phyloP scores from a whole-genome alignment of 2,888 invertebrate species.

The Taphrorychus bicolor region DNA sequence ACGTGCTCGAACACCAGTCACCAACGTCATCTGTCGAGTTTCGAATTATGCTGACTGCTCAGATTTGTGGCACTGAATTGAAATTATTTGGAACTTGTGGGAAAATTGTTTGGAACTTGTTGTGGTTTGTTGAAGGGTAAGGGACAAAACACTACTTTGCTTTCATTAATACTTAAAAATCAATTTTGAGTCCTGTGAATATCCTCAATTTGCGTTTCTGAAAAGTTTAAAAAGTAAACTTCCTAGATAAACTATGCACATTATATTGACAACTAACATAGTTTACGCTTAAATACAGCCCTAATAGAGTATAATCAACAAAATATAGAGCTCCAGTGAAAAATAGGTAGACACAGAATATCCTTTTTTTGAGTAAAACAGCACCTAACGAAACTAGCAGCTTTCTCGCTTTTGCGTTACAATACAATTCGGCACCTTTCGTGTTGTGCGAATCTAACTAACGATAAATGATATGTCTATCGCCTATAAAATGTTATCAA shows the following conservation, averaged over 20 bases:
- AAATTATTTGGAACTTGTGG: no score
- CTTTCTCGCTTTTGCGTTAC: background rate
- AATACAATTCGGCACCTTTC: constrained; percentile 3
- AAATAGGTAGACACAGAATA: background rate
- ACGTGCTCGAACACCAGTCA: no score
- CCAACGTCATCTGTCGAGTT: no score
- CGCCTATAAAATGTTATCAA: background rate
- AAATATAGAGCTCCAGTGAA: constrained; percentile 1
- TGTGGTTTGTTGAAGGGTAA: no score
- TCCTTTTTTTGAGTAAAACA: background rate
- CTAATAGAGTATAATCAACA: background rate
- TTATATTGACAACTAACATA: constrained; percentile 1
- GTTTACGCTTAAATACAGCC: background rate
- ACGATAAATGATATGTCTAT: constrained; percentile 3
- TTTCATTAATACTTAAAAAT: no score
- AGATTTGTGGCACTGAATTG: no score
- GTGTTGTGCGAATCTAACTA: constrained; percentile 1
- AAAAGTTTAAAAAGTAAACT: background rate
- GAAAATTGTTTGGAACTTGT: no score
- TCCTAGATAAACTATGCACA: background rate
- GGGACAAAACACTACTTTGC: no score
- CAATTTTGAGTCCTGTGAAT: no score
- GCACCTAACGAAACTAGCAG: background rate
- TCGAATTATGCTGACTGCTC: no score
- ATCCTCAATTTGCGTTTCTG: no score